These are phyloP conservation scores for Mellivora capensis DNA, from an alignment of 2,113 vertebrate genomes.

Conservation along the genomic window DNA sequence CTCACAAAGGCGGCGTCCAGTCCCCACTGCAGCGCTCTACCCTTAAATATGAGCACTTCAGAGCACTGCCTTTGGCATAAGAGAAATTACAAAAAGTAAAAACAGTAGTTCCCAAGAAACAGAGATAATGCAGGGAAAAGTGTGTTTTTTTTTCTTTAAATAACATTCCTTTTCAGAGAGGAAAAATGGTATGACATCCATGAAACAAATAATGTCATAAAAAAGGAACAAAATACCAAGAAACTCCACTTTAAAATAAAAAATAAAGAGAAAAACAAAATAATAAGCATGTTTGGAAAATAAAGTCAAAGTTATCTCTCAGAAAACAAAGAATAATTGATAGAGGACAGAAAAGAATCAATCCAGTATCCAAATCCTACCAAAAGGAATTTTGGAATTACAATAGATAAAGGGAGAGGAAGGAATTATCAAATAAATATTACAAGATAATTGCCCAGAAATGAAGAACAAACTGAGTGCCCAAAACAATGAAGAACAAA, in stretches of 20 bases:
- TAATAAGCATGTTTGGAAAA: not conserved
- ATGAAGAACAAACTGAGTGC: not conserved
- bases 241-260: not conserved
- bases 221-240: not conserved
- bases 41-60: not conserved
- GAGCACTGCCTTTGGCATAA: not conserved
- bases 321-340: not conserved
- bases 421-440: not conserved
- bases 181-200: not conserved
- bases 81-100: not conserved
- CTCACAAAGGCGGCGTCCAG: not conserved
- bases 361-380: not conserved
- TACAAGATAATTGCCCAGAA: not conserved
- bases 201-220: not conserved
- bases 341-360: not conserved
- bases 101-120: not conserved
- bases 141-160: not conserved
- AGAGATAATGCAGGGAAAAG: not conserved
- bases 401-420: not conserved
- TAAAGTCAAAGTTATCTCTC: not conserved
- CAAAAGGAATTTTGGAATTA: not conserved
- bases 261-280: not conserved
- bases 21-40: not conserved
- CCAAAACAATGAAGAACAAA: not conserved
- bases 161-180: not conserved